Conservation (phyloP, 2,113 vertebrate genomes). For the Camelus bactrianus region DNA sequence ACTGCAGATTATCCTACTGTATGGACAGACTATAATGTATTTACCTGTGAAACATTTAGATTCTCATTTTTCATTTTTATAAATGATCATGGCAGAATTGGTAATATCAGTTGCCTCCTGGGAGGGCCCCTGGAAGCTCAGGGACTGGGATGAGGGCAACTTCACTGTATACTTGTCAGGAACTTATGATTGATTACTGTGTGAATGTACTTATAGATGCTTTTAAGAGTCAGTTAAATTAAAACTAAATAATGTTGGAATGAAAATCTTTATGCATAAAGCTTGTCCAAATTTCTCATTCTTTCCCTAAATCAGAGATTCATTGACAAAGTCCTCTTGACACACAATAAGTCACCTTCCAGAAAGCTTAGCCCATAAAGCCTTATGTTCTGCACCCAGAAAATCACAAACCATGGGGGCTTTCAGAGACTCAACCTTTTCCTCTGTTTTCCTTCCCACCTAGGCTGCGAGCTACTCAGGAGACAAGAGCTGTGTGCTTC, state of each 20-base stretch:
- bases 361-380: not conserved
- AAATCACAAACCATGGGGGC: not conserved
- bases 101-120: not conserved
- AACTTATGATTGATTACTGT: not conserved
- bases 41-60: constrained; percentile 41
- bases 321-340: not conserved
- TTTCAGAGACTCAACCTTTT: not conserved
- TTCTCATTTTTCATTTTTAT: constrained; percentile 57
- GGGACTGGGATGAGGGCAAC: not conserved
- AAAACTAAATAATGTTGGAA: constrained; percentile 37
- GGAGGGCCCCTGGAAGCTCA: not conserved
- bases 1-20: not conserved
- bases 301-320: constrained; percentile 42
- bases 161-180: not conserved
- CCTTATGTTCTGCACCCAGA: not conserved
- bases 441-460: not conserved
- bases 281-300: not conserved
- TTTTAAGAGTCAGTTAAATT: constrained; percentile 30
- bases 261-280: not conserved
- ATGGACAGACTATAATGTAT: constrained; percentile 7
- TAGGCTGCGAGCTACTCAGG: not conserved
- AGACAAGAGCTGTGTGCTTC: not conserved
- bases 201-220: not conserved
- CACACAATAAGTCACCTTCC: not conserved
- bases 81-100: constrained; percentile 46